Conservation (phyloP, 2,888 invertebrate species). For the Heliconius aoede region DNA sequence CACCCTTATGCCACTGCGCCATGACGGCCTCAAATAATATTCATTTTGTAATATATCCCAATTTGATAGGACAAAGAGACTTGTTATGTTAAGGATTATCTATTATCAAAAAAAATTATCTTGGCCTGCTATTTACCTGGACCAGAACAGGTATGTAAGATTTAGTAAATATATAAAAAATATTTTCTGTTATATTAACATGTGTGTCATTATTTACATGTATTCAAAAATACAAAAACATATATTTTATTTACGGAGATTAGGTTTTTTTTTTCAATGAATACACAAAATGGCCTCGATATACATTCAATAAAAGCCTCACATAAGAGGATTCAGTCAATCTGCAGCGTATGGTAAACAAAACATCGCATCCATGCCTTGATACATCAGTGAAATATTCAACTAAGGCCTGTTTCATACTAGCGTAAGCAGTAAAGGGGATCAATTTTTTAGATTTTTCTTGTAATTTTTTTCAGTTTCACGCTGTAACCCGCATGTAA, state of each 20-base stretch:
- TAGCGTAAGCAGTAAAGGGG: not conserved
- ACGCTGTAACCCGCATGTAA: not conserved
- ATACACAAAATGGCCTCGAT: conserved; percentile 29
- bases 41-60: no score
- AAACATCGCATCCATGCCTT: conserved; percentile 41
- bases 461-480: not conserved
- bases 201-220: no score
- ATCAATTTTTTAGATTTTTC: no score
- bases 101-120: no score
- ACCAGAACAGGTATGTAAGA: no score
- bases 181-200: no score
- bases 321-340: conserved; percentile 41
- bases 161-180: no score
- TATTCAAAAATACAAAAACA: not conserved
- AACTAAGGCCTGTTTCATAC: conserved; percentile 32
- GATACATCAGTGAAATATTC: conserved; percentile 38
- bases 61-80: no score
- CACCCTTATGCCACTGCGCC: no score
- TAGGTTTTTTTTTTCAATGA: conserved; percentile 18
- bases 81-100: no score
- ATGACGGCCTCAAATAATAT: no score
- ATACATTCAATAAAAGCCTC: conserved; percentile 34
- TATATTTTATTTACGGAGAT: not conserved
- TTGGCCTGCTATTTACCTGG: no score
- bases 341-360: conserved; percentile 46